These are phyloP conservation scores for Aproaerema taeniolella DNA, from an alignment of 2,888 invertebrate species.

Conservation along the genomic window DNA sequence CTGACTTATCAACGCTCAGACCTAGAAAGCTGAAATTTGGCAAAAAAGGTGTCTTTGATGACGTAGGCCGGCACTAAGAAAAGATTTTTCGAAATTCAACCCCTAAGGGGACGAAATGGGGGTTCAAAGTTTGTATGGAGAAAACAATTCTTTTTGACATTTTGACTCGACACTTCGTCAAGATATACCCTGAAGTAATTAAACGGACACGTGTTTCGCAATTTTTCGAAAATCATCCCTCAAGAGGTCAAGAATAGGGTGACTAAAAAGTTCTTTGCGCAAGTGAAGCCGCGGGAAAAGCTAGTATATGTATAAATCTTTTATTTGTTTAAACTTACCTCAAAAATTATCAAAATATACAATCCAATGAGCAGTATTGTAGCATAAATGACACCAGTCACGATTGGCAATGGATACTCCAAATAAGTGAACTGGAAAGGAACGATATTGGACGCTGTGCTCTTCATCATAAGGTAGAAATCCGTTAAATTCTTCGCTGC, in stretches of 20 bases:
- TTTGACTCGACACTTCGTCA: too few species aligned
- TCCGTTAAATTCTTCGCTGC: neutral
- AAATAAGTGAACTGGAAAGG: constrained; percentile 70
- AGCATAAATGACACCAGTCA: constrained; percentile 82
- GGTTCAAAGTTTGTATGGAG: too few species aligned
- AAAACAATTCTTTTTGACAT: too few species aligned
- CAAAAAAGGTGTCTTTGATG: too few species aligned
- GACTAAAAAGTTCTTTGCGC: neutral
- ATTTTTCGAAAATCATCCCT: neutral
- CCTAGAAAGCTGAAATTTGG: too few species aligned
- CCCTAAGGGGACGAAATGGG: too few species aligned
- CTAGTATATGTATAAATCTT: neutral
- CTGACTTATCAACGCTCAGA: too few species aligned
- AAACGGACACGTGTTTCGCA: neutral
- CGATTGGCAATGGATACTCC: constrained; percentile 76
- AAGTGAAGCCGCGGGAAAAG: neutral
- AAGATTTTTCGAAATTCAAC: too few species aligned
- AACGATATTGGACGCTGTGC: constrained; percentile 27
- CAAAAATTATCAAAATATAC: constrained; percentile 87
- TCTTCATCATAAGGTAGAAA: too few species aligned
- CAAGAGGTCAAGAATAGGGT: neutral
- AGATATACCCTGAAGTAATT: too few species aligned
- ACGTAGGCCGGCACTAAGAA: too few species aligned
- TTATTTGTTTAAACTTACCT: constrained; percentile 68
- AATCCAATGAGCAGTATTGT: constrained; percentile 81